Evolutionary conservation across 2,113 vertebrate species (phyloP).

Genomic region (Cyanoramphus novaezelandiae): DNA sequence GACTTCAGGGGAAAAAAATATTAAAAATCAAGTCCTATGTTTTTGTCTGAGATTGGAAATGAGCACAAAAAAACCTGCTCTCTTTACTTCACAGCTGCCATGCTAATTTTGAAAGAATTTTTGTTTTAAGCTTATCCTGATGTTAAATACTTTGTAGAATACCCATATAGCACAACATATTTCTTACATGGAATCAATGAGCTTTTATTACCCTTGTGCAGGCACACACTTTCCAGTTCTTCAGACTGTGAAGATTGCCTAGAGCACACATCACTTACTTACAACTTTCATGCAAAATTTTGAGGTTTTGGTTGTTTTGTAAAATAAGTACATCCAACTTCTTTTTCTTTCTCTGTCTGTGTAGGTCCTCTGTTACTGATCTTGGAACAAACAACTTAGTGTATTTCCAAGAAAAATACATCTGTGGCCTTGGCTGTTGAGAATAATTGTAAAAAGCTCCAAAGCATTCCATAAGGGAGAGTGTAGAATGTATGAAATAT

Average conservation of each 20-base stretch:
- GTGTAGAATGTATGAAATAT: neutral
- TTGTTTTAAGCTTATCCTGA: neutral
- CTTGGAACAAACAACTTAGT: conserved; percentile 45
- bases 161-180: neutral
- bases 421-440: conserved; percentile 64
- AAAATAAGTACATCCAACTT: conserved; percentile 7
- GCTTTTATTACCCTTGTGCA: neutral
- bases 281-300: neutral
- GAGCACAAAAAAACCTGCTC: neutral
- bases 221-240: neutral
- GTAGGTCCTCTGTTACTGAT: conserved; percentile 12
- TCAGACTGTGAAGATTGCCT: neutral
- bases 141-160: neutral
- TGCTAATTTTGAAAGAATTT: neutral
- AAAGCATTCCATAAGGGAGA: conserved; percentile 29
- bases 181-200: neutral
- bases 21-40: neutral
- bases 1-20: neutral
- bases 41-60: neutral
- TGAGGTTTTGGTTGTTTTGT: neutral
- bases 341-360: neutral
- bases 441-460: conserved; percentile 20
- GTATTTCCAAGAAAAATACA: conserved; percentile 67
- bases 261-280: neutral
- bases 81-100: neutral